A percentile compares a stretch with the other conserved stretches of the same genome.
These are phyloP conservation scores for Hydrozoanthus tunicans DNA, from an alignment of 64 coral and sea anemone species.

Conservation along the genomic window DNA sequence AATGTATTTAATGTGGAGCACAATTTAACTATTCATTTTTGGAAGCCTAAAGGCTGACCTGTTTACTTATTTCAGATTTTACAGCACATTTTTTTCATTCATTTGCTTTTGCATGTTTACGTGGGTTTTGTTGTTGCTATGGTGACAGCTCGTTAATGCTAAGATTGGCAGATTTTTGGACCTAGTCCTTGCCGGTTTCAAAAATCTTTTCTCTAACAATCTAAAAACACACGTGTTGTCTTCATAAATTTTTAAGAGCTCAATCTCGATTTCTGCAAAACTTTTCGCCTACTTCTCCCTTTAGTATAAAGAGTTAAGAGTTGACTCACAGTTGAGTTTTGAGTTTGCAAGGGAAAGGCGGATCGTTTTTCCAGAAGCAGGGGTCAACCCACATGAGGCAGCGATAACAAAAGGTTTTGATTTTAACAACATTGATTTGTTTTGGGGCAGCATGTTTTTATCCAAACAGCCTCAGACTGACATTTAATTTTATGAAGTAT, in stretches of 20 bases:
- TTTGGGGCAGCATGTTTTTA: background rate
- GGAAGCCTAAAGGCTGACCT: background rate
- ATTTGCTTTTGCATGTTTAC: conserved; percentile 57
- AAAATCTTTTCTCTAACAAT: background rate
- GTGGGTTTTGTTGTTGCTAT: conserved; percentile 25
- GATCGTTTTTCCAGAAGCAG: background rate
- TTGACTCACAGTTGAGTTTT: no score
- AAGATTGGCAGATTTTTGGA: conserved; percentile 20
- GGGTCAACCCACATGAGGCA: background rate
- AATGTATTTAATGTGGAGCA: background rate
- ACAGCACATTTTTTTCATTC: conserved; percentile 48
- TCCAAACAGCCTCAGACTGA: background rate
- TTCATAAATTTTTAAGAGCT: background rate
- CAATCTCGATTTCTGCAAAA: background rate
- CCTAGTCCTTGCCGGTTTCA: background rate
- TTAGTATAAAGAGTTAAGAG: no score
- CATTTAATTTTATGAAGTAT: background rate
- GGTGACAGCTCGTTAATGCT: background rate
- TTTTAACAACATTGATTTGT: background rate
- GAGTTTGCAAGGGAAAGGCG: no score
- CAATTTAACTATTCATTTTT: conserved; percentile 25
- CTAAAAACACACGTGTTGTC: conserved; percentile 3
- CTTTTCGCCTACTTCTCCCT: no score
- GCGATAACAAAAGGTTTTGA: background rate
- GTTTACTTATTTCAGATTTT: conserved; percentile 9